Evolutionary conservation across 1,140 invertebrate species (phyloP).

Genomic region (Battus philenor): DNA sequence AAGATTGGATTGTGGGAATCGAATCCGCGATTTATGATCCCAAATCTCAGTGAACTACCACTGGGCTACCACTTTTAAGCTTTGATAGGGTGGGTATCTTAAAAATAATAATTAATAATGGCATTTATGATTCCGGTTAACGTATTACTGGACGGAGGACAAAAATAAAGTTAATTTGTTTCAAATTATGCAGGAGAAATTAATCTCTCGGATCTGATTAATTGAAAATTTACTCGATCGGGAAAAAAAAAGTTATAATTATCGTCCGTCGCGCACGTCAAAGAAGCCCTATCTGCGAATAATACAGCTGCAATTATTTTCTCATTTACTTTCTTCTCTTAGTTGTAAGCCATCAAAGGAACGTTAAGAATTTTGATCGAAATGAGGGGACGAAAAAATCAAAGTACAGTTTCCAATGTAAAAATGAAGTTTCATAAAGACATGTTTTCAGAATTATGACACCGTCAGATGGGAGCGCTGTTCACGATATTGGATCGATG

Average conservation of each 20-base stretch:
- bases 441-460: conserved; percentile 50
- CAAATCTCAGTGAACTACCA: too few species aligned
- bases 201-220: conserved; percentile 14
- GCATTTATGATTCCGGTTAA: too few species aligned
- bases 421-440: conserved; percentile 42
- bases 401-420: conserved; percentile 40
- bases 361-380: conserved; percentile 45
- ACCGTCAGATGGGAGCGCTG: conserved; percentile 50
- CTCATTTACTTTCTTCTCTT: conserved; percentile 45
- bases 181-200: too few species aligned
- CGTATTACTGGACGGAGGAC: too few species aligned
- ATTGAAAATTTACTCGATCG: conserved; percentile 7
- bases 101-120: too few species aligned
- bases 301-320: conserved; percentile 48
- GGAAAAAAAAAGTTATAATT: conserved; percentile 14
- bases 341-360: conserved; percentile 37
- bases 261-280: conserved; percentile 13
- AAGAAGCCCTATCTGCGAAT: conserved; percentile 36
- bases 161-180: too few species aligned
- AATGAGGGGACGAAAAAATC: conserved; percentile 43
- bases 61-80: too few species aligned
- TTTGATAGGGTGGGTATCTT: too few species aligned
- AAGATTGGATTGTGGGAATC: too few species aligned
- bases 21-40: too few species aligned
- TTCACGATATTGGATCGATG: conserved; percentile 30